Percentiles rank a stretch among this genome's conserved stretches.
These are phyloP conservation scores for Brachionus sp. DNA, from an alignment of 1,140 invertebrate genomes.

Conservation along the genomic window DNA sequence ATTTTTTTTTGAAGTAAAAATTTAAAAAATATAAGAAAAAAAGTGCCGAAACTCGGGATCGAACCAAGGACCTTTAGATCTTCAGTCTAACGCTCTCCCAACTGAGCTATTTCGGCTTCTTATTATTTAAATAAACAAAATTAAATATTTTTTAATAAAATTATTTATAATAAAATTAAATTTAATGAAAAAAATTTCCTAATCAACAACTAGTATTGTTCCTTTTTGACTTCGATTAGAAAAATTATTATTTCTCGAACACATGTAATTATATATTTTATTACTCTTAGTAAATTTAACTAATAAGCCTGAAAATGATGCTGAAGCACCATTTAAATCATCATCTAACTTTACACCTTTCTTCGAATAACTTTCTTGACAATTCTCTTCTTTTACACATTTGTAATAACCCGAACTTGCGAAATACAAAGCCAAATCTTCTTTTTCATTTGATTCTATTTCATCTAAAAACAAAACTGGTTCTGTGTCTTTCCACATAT, in stretches of 20 bases:
- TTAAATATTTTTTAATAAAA: neutral
- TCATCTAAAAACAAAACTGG: conserved; percentile 46
- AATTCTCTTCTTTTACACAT: conserved; percentile 47
- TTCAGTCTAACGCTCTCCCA: conserved; percentile 3
- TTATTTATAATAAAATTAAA: neutral
- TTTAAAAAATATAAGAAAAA: neutral
- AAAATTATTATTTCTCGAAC: conserved; percentile 46
- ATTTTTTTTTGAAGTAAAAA: no score
- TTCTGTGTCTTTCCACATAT: conserved; percentile 53
- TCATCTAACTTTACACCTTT: neutral
- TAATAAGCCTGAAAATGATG: conserved; percentile 10
- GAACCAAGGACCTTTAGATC: conserved; percentile 4
- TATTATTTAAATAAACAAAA: neutral
- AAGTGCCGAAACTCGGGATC: neutral
- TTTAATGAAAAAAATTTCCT: neutral
- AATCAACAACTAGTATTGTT: neutral
- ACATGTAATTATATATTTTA: conserved; percentile 28
- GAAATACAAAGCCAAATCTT: conserved; percentile 55
- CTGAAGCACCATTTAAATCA: conserved; percentile 22
- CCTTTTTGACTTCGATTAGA: conserved; percentile 44
- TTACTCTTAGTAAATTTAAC: neutral
- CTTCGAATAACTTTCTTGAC: neutral
- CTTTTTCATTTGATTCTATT: conserved; percentile 48
- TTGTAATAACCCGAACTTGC: conserved; percentile 58
- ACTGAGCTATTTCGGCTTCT: neutral